Evolutionary conservation across 2,797 vertebrate genomes (phyloP).

Genomic region (Melanogrammus aeglefinus): DNA sequence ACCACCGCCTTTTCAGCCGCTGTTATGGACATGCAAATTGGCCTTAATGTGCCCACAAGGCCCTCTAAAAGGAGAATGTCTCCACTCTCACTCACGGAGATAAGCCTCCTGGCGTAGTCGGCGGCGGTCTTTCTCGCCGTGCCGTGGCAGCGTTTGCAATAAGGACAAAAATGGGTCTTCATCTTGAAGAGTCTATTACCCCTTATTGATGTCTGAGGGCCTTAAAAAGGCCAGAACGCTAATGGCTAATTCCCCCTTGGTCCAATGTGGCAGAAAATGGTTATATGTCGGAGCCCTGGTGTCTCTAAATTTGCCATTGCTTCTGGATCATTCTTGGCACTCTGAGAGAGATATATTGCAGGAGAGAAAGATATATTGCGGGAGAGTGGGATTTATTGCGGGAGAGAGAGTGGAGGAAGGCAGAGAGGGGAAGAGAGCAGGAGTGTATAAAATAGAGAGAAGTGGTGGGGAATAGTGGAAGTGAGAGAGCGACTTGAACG

Average conservation of each 20-base stretch:
- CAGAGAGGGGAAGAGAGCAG: background rate
- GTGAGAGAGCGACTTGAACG: constrained; percentile 33
- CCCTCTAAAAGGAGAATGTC: constrained; percentile 74
- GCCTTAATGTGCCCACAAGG: constrained; percentile 77
- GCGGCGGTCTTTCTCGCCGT: constrained; percentile 33
- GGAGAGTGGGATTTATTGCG: too few relatives aligned
- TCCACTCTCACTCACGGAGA: constrained; percentile 61
- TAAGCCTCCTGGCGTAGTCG: constrained; percentile 41
- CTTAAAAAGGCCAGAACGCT: constrained; percentile 9
- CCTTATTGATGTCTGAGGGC: constrained; percentile 19
- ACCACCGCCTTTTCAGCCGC: constrained; percentile 57
- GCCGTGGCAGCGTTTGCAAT: constrained; percentile 21
- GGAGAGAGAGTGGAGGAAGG: background rate
- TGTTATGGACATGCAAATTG: constrained; percentile 76
- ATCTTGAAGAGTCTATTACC: constrained; percentile 26
- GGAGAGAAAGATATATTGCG: too few relatives aligned
- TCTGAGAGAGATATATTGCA: background rate
- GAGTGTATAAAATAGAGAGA: constrained; percentile 20
- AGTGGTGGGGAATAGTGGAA: background rate
- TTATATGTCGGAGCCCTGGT: background rate
- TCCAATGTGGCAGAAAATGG: background rate
- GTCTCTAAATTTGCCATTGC: background rate
- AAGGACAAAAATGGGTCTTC: constrained; percentile 37
- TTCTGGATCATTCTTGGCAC: background rate
- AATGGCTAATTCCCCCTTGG: background rate